Evolutionary conservation across 2,888 invertebrate genomes (phyloP), one percentile per base, ranked within the genome.

Genomic region (Dynastes grantii): DNA sequence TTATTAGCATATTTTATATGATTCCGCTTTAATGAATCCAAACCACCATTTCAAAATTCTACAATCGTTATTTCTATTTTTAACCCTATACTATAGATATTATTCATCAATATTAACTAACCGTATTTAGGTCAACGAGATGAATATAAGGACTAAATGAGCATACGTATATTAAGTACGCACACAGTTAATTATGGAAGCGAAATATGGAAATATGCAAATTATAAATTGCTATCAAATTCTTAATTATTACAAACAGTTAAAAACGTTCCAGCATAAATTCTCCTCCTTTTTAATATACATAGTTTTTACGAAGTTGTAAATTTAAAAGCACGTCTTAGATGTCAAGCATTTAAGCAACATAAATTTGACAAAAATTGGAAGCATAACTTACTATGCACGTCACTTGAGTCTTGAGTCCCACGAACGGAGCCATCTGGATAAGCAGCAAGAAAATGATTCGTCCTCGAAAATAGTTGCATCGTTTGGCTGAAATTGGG

Each of bases 391-490:
- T 87, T 88, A 92, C 92, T 91, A 83, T 90, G 90, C 77, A 88
- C 86, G 83, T 92, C 90, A 76, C 88, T 88, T 58, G 90, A 90
- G 76, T 90, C 90, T 55, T 88, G 85, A 2, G 91, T 90, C 9
- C 92, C 92, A 73, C 87, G 86, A 1, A 92, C 90, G 78, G 87
- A 88, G 27, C 91, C 91, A 79, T 90, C 88, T 4, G 89, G 88
- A 80, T 90, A 90, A 13, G 92, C 88, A 9, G 89, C 91, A 55
- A 92, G 85, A 83, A 90, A 90, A 84, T 89, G 90, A 0, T 91
- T 91, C 1, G 91, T 92, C 82, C 90, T 88, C 79, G 90, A 91
- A 84, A 90, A 91, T 29, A 93, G 86, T 83, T 91, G 91, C 89
- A 92, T 91, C 82, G 89, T 88, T 9, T 87, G 87, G 29, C 90